Base-by-base conservation (phyloP, 35 echinoderm and acorn worm genomes). In the Chiridota heheva region DNA sequence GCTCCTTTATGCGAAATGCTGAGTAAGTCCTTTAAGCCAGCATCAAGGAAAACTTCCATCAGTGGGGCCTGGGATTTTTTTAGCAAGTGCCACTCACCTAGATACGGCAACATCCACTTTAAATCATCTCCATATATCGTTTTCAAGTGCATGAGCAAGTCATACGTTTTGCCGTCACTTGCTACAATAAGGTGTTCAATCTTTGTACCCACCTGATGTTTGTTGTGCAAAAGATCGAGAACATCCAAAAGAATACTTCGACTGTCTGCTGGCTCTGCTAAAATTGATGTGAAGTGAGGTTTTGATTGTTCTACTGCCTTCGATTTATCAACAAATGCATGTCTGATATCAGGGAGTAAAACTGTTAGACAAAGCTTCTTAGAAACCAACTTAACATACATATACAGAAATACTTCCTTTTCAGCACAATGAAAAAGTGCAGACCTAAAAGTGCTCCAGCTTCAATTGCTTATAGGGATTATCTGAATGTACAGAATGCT, bases 131-230 rank as follows among this genome's bases (percentile, higher is more conserved):
- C 44, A 55, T 86, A 86, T 34, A 44, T 37, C 5, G 40, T 46
- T 37, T 63, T 72, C 6, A 84, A 56, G 67, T 84, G 59, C 10
- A 28, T 30, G 4, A 84, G 20, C 1, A 72, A 7, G 17, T 75
- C 83, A 62, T 63, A 77, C 1, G 83, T 86, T 47, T 86, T 86
- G 57, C 47, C 49, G 51, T 86, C 83, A 5, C 83, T 60, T 65
- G 44, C 72, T 16, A 86, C 83, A 47, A 86, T 72, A 4, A 86
- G 27, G 36, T 86, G 29, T 17, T 86, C 34, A 32, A 46, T 34
- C 8, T 3, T 41, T 3, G 33, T 22, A 44, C 83, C 83, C 17
- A 75, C 71, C 6, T 45, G 36, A 67, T 72, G 56, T 55, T 72
- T 84, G 25, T 36, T 36, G 55, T 84, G n/a, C 15, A 73, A 53